A percentile compares a stretch with the other conserved stretches of the same genome.
phyloP scores from a whole-genome alignment of 2,888 invertebrate species.

The Trissoscelio sp. region DNA sequence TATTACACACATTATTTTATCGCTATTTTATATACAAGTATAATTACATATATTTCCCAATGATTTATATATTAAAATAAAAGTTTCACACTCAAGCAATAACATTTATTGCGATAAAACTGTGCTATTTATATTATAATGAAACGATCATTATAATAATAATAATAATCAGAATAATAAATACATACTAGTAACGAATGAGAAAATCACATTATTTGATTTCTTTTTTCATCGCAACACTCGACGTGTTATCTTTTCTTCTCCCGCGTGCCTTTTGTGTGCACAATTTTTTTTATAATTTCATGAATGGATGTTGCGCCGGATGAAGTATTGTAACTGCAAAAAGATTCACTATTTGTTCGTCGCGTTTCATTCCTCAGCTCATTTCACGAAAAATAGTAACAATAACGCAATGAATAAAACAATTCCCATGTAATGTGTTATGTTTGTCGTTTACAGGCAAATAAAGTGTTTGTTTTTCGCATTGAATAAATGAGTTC shows the following conservation, averaged over 20 bases:
- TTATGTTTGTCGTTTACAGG: constrained; percentile 15
- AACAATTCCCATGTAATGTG: constrained; percentile 19
- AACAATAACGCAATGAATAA: neutral
- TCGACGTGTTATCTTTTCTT: constrained; percentile 7
- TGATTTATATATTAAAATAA: constrained; percentile 32
- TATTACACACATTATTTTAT: constrained; percentile 26
- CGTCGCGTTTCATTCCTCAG: neutral
- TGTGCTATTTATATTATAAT: neutral
- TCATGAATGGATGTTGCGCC: constrained; percentile 24
- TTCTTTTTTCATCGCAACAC: neutral
- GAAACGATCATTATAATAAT: neutral
- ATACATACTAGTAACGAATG: neutral
- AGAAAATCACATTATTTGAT: neutral
- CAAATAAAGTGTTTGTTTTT: constrained; percentile 23
- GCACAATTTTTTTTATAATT: neutral
- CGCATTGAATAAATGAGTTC: constrained; percentile 13
- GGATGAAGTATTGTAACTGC: constrained; percentile 39
- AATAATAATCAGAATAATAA: no score
- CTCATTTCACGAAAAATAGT: constrained; percentile 21
- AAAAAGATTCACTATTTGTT: constrained; percentile 28
- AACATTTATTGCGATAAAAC: neutral
- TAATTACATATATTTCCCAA: constrained; percentile 16
- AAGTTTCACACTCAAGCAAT: neutral
- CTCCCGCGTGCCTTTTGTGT: constrained; percentile 12
- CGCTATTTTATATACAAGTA: constrained; percentile 14